Base-by-base conservation (phyloP, 2,797 vertebrate genomes). In the Betta splendens region DNA sequence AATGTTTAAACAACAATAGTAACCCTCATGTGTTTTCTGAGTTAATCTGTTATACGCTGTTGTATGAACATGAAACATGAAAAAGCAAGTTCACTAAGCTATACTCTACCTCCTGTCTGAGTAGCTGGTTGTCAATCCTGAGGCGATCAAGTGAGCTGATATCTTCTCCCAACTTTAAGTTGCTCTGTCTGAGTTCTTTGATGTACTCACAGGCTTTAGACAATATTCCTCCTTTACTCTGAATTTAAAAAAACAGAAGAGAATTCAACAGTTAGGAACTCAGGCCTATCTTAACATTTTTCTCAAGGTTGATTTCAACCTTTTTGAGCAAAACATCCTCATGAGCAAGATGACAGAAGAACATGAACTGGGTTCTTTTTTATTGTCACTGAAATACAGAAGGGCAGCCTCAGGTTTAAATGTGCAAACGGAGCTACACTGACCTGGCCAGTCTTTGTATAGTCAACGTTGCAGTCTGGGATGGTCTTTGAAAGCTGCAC, bases 151-250 rank as follows among this genome's bases (percentile, higher is more conserved):
- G 83, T 1, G 90, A 81, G 72, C 93, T 73, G 43, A 95, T 89
- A 15, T 95, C 94, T 20, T 97, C 95, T 0, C 93, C 93, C 36
- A 98, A 85, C 22, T 95, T 93, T 43, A 91, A 72, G 83, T 97
- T 98, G 77, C 93, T 94, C 85, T 97, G 95, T 35, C 95, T 85
- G 17, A 98, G 90, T 55, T 98, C 96, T 86, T 97, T 96, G 80
- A 98, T 97, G 80, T 96, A 98, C 60, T 98, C 96, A 2, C 96
- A 98, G 28, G 96, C 96, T 87, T 98, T 98, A 66, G 96, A 98
- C 31, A 98, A 85, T 82, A 98, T 97, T 0, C 95, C 96, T 0
- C 96, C 95, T 88, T 98, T 98, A 83, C 96, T 98, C 96, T 96
- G 74, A 29, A 55, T 10, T 12, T n/a, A n/a, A 25, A 7, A 39